Conservation (phyloP, 2,888 invertebrate genomes). For the Ptychoptera albimana region DNA sequence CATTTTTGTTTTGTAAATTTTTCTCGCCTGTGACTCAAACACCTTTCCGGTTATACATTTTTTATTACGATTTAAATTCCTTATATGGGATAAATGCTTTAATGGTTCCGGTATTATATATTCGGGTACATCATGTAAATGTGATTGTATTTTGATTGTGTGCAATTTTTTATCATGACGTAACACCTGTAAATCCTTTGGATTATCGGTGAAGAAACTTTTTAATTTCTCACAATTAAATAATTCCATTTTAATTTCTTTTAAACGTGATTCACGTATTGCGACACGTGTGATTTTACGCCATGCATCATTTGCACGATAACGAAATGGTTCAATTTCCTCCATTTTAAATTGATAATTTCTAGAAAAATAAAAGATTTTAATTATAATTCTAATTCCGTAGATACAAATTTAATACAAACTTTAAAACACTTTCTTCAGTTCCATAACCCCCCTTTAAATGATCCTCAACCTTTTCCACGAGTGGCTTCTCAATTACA, state of each 20-base stretch:
- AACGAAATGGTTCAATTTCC: conserved; percentile 91
- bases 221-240: conserved; percentile 83
- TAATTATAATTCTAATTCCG: neutral
- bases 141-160: conserved; percentile 66
- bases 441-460: conserved; percentile 48
- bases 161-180: conserved; percentile 75
- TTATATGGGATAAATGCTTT: conserved; percentile 43
- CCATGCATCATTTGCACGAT: conserved; percentile 91
- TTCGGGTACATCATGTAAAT: conserved; percentile 82
- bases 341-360: conserved; percentile 88
- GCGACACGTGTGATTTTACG: conserved; percentile 85
- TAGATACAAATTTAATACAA: conserved; percentile 3
- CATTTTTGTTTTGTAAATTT: conserved; percentile 21
- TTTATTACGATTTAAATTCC: conserved; percentile 13
- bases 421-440: conserved; percentile 46
- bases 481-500: conserved; percentile 53
- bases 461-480: conserved; percentile 61
- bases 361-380: conserved; percentile 31
- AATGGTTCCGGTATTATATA: conserved; percentile 73
- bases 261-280: conserved; percentile 82
- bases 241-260: conserved; percentile 90
- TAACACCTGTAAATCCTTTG: conserved; percentile 68
- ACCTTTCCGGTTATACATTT: conserved; percentile 2
- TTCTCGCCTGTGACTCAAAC: conserved; percentile 18
- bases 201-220: conserved; percentile 86